Percentiles rank a stretch among this genome's conserved stretches.
These are phyloP conservation scores for Pogonocherus hispidulus DNA, from an alignment of 2,888 invertebrate genomes.

Conservation along the genomic window DNA sequence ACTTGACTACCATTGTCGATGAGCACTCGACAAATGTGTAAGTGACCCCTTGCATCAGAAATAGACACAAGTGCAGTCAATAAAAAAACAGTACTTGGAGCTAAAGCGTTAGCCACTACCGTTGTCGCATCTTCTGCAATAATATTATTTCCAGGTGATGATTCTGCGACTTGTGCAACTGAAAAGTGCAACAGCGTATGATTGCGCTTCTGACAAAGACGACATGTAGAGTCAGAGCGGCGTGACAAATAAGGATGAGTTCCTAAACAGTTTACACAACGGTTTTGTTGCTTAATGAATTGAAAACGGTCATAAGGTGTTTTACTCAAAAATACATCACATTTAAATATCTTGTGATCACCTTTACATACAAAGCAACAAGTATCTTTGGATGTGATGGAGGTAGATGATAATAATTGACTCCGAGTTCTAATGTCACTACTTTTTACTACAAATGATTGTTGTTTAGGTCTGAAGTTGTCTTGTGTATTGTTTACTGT, in stretches of 20 bases:
- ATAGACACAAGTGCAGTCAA: not conserved
- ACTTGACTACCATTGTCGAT: not conserved
- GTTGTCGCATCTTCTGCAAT: not conserved
- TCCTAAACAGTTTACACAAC: not conserved
- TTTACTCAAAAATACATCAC: not conserved
- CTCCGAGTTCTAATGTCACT: no score
- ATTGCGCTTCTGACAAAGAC: not conserved
- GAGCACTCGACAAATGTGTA: not conserved
- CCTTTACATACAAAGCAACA: constrained; percentile 8
- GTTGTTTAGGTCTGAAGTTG: no score
- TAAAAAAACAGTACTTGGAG: not conserved
- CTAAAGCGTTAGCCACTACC: not conserved
- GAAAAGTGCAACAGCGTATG: not conserved
- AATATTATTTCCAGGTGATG: not conserved
- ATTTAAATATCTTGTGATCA: not conserved
- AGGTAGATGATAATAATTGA: no score
- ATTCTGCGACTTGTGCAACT: no score
- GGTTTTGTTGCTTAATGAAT: no score
- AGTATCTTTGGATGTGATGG: no score
- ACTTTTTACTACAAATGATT: no score
- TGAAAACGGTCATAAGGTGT: not conserved
- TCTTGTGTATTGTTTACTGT: no score
- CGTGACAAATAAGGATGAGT: not conserved
- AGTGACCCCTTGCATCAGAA: not conserved
- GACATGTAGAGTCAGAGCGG: not conserved